These are phyloP conservation scores for Anas platyrhynchos DNA, from an alignment of 2,113 vertebrate species.

Conservation along the genomic window DNA sequence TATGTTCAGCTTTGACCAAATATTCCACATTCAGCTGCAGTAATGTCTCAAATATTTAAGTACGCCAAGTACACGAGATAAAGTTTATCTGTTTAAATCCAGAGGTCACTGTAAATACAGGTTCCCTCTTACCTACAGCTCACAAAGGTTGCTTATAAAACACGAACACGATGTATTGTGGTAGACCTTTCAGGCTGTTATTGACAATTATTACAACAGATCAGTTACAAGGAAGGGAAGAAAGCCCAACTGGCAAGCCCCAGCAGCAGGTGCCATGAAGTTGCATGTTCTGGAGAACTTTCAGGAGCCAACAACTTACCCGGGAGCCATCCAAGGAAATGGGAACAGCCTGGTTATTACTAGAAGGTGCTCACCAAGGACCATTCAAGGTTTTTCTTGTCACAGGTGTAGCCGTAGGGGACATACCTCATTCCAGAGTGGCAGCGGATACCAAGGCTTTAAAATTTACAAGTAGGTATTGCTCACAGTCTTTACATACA, in stretches of 20 bases:
- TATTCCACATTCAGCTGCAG: background rate
- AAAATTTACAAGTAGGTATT: background rate
- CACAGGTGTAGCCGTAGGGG: background rate
- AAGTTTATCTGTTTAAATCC: background rate
- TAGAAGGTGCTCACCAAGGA: background rate
- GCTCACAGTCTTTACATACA: background rate
- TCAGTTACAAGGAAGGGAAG: background rate
- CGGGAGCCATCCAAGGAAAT: background rate
- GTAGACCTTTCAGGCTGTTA: background rate
- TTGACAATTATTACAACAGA: background rate
- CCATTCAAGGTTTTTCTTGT: background rate
- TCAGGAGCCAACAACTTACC: background rate
- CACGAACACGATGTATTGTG: background rate
- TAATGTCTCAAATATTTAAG: slow-evolving; percentile 20
- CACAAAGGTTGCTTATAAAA: background rate
- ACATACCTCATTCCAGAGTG: background rate
- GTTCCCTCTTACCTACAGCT: background rate
- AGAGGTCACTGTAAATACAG: background rate
- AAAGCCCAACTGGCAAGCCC: background rate
- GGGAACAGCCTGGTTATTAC: background rate
- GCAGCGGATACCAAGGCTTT: background rate
- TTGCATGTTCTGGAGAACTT: background rate
- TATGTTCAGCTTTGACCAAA: background rate
- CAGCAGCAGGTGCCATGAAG: background rate
- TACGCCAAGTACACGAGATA: background rate